Conservation (phyloP, 2,113 vertebrate species). For the Montifringilla adamsi region DNA sequence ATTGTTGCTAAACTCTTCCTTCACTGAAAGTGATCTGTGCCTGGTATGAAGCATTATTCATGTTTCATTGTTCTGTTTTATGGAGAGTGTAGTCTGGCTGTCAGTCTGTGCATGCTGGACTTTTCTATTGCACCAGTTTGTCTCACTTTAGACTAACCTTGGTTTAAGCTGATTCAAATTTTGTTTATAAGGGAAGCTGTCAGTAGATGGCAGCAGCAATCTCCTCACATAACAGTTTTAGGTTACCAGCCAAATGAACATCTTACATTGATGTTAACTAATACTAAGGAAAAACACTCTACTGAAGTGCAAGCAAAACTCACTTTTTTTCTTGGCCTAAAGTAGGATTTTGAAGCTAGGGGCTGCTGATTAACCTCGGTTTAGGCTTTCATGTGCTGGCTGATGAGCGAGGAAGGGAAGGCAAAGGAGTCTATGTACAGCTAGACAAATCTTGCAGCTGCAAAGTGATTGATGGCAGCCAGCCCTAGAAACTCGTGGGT, state of each 20-base stretch:
- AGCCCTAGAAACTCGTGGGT: background rate
- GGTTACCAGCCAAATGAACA: conserved; percentile 6
- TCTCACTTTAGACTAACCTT: background rate
- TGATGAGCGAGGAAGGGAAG: background rate
- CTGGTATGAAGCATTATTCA: background rate
- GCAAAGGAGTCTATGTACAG: background rate
- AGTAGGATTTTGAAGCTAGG: background rate
- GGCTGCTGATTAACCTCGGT: background rate
- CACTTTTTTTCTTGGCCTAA: background rate
- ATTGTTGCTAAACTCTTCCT: background rate
- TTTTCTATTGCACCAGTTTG: background rate
- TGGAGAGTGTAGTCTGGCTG: background rate
- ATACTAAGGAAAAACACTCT: background rate
- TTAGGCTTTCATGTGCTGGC: background rate
- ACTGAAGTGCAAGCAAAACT: background rate
- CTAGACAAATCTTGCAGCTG: background rate
- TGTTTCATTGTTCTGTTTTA: background rate
- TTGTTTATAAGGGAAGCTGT: conserved; percentile 13
- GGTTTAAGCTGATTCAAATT: background rate
- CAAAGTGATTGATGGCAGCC: background rate
- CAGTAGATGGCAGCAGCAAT: conserved; percentile 77
- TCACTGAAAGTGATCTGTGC: background rate
- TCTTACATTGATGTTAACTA: conserved; percentile 7
- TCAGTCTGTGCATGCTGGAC: background rate
- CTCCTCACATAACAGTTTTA: conserved; percentile 10